These are phyloP conservation scores for Oplegnathus fasciatus DNA, from an alignment of 2,113 vertebrate species.

Conservation along the genomic window DNA sequence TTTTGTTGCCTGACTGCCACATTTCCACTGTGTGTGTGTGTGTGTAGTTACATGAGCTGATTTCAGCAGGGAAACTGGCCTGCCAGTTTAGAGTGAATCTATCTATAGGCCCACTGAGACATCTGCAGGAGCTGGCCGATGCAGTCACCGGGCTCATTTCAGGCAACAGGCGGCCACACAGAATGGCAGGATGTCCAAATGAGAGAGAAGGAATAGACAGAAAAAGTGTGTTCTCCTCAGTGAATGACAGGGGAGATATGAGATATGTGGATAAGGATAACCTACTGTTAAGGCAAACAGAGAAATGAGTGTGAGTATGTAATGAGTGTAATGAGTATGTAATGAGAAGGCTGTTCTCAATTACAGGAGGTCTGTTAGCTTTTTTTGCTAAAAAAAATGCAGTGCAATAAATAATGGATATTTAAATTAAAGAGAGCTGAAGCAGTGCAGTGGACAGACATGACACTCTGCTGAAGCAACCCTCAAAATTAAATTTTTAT, in stretches of 20 bases:
- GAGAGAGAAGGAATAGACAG: constrained; percentile 53
- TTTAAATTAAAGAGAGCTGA: constrained; percentile 20
- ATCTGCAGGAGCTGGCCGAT: constrained; percentile 63
- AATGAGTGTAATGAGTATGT: not conserved
- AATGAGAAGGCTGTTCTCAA: not conserved
- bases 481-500: not conserved
- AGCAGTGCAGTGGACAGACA: not conserved
- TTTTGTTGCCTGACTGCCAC: constrained; percentile 14
- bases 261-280: constrained; percentile 27
- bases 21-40: not conserved
- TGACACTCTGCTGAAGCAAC: not conserved
- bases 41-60: constrained; percentile 52
- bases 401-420: not conserved
- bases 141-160: constrained; percentile 57
- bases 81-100: constrained; percentile 44
- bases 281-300: constrained; percentile 34
- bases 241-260: constrained; percentile 40
- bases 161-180: constrained; percentile 36
- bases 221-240: constrained; percentile 22
- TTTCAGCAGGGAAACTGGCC: constrained; percentile 30
- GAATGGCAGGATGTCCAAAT: constrained; percentile 42
- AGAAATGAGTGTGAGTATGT: not conserved
- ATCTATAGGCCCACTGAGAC: constrained; percentile 64
- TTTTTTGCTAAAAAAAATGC: constrained; percentile 1
- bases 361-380: not conserved